Base-by-base conservation (phyloP, 2,113 vertebrate species). In the Rhinolophus sinicus region DNA sequence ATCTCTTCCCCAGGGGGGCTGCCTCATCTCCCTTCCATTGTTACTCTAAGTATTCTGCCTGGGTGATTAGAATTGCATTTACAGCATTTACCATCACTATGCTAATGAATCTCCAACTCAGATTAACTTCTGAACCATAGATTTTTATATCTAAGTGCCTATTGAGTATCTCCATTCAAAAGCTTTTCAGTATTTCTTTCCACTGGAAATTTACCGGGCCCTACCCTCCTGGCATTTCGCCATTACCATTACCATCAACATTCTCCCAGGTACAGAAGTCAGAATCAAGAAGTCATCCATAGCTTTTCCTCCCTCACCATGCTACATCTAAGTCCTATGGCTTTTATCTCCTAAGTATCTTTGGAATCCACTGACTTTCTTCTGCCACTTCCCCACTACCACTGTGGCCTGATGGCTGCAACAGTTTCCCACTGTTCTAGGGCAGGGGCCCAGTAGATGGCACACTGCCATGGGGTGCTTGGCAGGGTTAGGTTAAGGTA, bases 351-450 rank as follows among this genome's bases (percentile, higher is more conserved):
- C 30, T 28, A 35, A 33, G 9, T 9, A 56, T 54, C 58, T 81
- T 18, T 33, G 35, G 72, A 62, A 30, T n/a, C 50, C 72, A 47
- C 0, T 21, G 80, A 38, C 64, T 85, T 26, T 47, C 44, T 73
- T 26, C n/a, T 38, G 24, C 13, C 47, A n/a, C 58, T 24, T 52
- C 28, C 14, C 15, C 15, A 12, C 26, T 1, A 8, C 35, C 40
- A 15, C 58, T 4, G 2, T 10, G 22, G n/a, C 19, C n/a, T 52
- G 6, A 15, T 38, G 54, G 19, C 21, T 13, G 2, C 7, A 2
- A 40, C 10, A 58, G 64, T 6, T 38, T 67, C 21, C 3, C 7
- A 4, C 28, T n/a, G 22, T 60, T 90, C 81, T 18, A 15, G 40
- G 22, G 33, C 24, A 15, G 52, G 24, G 11, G 19, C 44, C 35